Percentiles rank a stretch among this genome's conserved stretches.
Conservation (phyloP, 2,888 invertebrate genomes). For the Pachymerium ferrugineum region DNA sequence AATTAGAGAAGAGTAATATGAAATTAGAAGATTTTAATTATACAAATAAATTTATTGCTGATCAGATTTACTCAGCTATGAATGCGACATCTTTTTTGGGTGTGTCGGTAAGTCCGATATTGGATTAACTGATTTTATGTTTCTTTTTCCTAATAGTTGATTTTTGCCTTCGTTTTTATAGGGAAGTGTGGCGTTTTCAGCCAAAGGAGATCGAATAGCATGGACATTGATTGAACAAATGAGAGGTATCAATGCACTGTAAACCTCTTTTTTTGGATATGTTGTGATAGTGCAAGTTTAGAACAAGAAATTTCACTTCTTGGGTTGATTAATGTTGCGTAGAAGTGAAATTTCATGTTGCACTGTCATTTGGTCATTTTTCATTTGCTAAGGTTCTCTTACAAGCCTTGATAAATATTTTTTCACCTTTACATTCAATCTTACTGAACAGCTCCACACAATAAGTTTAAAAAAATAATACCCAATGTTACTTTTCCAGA, state of each 20-base stretch:
- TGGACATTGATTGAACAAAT: conserved; percentile 97
- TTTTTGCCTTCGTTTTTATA: conserved; percentile 47
- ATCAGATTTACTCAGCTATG: conserved; percentile 94
- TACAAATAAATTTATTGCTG: conserved; percentile 86
- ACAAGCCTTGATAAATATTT: too few relatives aligned
- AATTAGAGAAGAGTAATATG: conserved; percentile 69
- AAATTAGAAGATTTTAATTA: conserved; percentile 94
- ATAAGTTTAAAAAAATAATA: too few relatives aligned
- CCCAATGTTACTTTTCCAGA: conserved; percentile 50
- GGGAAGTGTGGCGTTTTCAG: conserved; percentile 96
- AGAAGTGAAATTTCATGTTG: too few relatives aligned
- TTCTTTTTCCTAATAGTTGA: conserved; percentile 32
- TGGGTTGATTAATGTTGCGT: too few relatives aligned
- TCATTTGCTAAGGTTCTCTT: too few relatives aligned
- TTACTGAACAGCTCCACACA: too few relatives aligned
- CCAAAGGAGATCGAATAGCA: conserved; percentile 92
- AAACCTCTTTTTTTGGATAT: conserved; percentile 12
- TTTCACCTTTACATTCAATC: too few relatives aligned
- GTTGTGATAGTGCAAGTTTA: conserved; percentile 35
- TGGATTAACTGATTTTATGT: not conserved
- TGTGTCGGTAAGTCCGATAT: conserved; percentile 73
- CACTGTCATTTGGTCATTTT: not conserved
- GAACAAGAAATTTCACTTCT: conserved; percentile 27
- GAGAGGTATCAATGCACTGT: conserved; percentile 54
- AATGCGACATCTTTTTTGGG: conserved; percentile 97